Percentiles rank a stretch among this genome's conserved stretches.
Conservation (phyloP, 1,140 invertebrate genomes). For the Agrypnia vestita region DNA sequence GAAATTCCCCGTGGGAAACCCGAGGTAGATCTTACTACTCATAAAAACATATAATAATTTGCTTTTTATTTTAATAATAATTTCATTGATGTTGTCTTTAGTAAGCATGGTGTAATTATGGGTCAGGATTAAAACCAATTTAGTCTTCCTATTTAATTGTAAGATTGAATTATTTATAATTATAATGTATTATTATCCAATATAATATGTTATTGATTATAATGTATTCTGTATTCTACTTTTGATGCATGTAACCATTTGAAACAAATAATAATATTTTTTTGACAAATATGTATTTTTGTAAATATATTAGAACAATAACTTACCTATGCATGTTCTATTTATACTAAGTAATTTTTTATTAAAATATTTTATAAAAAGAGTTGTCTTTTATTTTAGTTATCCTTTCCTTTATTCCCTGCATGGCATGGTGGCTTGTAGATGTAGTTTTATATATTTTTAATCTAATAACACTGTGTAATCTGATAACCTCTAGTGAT, state of each 20-base stretch:
- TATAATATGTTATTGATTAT: slow-evolving; percentile 36
- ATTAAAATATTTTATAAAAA: slow-evolving; percentile 58
- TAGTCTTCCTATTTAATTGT: background rate
- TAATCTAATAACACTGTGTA: no score
- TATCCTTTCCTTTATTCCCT: slow-evolving; percentile 11
- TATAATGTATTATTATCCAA: slow-evolving; percentile 4
- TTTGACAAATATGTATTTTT: slow-evolving; percentile 22
- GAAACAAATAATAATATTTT: background rate
- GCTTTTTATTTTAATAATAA: slow-evolving; percentile 26
- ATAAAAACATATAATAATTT: background rate
- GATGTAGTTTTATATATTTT: background rate
- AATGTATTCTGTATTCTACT: slow-evolving; percentile 21
- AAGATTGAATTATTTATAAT: slow-evolving; percentile 9
- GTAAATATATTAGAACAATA: slow-evolving; percentile 34
- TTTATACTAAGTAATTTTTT: slow-evolving; percentile 49
- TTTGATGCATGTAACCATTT: slow-evolving; percentile 9
- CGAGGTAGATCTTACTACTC: slow-evolving; percentile 56
- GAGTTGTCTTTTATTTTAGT: slow-evolving; percentile 55
- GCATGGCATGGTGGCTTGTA: slow-evolving; percentile 26
- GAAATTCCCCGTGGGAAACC: slow-evolving; percentile 55
- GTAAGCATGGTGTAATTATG: slow-evolving; percentile 18
- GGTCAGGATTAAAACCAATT: slow-evolving; percentile 5
- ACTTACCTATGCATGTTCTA: slow-evolving; percentile 55
- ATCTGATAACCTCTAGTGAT: no score
- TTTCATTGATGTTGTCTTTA: slow-evolving; percentile 26